phyloP scores from a whole-genome alignment of 2,888 invertebrate species.

The Brachycybe producta region DNA sequence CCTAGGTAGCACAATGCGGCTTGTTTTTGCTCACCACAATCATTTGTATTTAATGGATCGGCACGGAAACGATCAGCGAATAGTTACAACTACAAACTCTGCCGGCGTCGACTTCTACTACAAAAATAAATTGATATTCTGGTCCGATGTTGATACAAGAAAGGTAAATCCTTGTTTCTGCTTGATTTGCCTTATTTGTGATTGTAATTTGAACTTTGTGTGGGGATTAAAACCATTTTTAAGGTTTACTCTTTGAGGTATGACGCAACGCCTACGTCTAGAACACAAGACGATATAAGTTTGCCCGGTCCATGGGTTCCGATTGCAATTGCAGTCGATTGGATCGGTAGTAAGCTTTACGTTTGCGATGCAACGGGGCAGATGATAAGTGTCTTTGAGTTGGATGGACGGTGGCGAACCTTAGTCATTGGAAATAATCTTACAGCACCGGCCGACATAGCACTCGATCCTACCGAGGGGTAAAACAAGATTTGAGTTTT shows the following conservation, averaged over 20 bases:
- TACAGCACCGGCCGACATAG: slow-evolving; percentile 79
- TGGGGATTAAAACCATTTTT: slow-evolving; percentile 12
- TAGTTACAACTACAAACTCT: slow-evolving; percentile 64
- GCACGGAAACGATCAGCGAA: slow-evolving; percentile 39
- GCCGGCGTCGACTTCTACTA: slow-evolving; percentile 77
- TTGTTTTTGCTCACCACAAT: slow-evolving; percentile 57
- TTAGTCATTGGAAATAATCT: slow-evolving; percentile 83
- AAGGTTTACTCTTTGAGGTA: slow-evolving; percentile 24
- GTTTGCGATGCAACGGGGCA: slow-evolving; percentile 85
- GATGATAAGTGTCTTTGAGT: slow-evolving; percentile 85
- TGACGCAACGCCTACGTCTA: slow-evolving; percentile 16
- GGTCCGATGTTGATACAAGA: slow-evolving; percentile 60
- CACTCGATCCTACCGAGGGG: slow-evolving; percentile 81
- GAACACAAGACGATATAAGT: slow-evolving; percentile 44
- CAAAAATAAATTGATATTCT: slow-evolving; percentile 60
- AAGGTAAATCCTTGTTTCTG: slow-evolving; percentile 22
- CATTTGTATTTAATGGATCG: slow-evolving; percentile 56
- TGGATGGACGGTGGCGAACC: slow-evolving; percentile 74
- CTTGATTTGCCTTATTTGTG: neutral
- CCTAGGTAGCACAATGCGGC: slow-evolving; percentile 29
- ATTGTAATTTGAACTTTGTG: neutral
- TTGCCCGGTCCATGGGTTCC: slow-evolving; percentile 79
- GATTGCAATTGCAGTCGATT: slow-evolving; percentile 84
- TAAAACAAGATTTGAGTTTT: slow-evolving; percentile 29
- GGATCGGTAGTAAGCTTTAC: slow-evolving; percentile 92